Evolutionary conservation across 2,888 invertebrate species (phyloP).

Genomic region (Aphodius sticticus): DNA sequence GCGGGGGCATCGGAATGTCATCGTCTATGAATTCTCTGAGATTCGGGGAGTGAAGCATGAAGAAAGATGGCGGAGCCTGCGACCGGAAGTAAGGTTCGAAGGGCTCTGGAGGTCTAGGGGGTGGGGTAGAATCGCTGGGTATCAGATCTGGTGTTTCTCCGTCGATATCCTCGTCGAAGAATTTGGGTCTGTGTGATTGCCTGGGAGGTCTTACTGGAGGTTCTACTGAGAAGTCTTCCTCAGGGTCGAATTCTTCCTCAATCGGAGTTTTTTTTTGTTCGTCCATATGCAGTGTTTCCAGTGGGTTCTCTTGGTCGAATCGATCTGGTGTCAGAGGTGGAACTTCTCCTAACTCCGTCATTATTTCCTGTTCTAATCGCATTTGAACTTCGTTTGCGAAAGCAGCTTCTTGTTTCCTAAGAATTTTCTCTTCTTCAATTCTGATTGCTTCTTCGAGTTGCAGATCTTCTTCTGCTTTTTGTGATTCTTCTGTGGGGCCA

Average conservation of each 20-base stretch:
- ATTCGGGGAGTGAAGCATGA: conserved; percentile 54
- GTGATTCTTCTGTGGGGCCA: conserved; percentile 8
- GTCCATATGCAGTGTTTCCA: conserved; percentile 32
- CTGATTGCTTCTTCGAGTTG: conserved; percentile 26
- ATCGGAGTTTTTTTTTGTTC: conserved; percentile 58
- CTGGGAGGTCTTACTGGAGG: conserved; percentile 62
- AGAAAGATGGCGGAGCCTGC: conserved; percentile 58
- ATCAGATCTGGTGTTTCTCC: conserved; percentile 33
- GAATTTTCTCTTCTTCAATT: conserved; percentile 23
- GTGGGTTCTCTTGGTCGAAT: conserved; percentile 31
- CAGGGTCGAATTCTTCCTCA: conserved; percentile 55
- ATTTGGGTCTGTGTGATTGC: conserved; percentile 31
- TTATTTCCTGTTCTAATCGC: conserved; percentile 11
- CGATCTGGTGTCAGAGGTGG: conserved; percentile 30
- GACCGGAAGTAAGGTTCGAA: conserved; percentile 53
- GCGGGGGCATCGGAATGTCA: conserved; percentile 58
- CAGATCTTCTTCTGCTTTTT: conserved; percentile 23
- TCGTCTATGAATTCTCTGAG: conserved; percentile 53
- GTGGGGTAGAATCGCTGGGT: conserved; percentile 30
- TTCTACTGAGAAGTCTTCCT: conserved; percentile 41
- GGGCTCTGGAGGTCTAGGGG: conserved; percentile 58
- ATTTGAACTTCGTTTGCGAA: conserved; percentile 28
- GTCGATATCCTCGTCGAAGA: conserved; percentile 29
- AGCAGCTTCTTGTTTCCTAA: conserved; percentile 32
- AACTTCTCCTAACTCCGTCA: conserved; percentile 22